Percentiles rank a stretch among this genome's conserved stretches.
phyloP scores from a whole-genome alignment of 1,140 invertebrate species.

The Asbolus verrucosus region DNA sequence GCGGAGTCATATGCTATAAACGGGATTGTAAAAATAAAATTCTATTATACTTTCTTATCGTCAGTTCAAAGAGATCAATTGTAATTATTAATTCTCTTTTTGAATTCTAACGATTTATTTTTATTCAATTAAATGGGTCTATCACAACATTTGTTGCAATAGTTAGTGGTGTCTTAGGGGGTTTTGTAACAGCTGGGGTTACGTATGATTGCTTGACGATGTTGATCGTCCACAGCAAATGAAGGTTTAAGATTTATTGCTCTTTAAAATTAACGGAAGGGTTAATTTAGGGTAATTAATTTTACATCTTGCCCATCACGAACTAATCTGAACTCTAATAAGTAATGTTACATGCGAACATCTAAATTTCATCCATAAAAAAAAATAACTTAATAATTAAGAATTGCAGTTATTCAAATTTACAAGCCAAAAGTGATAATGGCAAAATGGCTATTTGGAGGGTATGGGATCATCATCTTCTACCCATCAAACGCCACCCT shows the following conservation, averaged over 20 bases:
- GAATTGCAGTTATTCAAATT: too few species aligned
- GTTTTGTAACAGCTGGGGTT: slow-evolving; percentile 50
- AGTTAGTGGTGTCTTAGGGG: slow-evolving; percentile 48
- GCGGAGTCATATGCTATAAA: slow-evolving; percentile 53
- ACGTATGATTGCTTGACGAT: slow-evolving; percentile 46
- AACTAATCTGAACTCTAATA: not conserved
- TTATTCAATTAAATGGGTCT: slow-evolving; percentile 13
- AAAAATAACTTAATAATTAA: too few species aligned
- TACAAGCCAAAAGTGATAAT: too few species aligned
- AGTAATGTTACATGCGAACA: not conserved
- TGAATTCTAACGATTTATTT: too few species aligned
- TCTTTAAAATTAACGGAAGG: slow-evolving; percentile 55
- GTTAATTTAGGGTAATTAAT: slow-evolving; percentile 56
- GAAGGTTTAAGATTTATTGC: slow-evolving; percentile 55
- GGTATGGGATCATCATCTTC: too few species aligned
- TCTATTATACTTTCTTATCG: slow-evolving; percentile 11
- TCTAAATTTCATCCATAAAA: too few species aligned
- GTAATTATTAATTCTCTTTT: slow-evolving; percentile 23
- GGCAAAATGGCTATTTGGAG: too few species aligned
- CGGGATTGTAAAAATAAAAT: slow-evolving; percentile 37
- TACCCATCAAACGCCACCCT: too few species aligned
- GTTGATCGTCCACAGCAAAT: slow-evolving; percentile 47
- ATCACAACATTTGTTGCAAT: slow-evolving; percentile 35
- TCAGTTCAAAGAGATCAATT: slow-evolving; percentile 31
- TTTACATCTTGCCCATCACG: slow-evolving; percentile 36